Evolutionary conservation across 2,113 vertebrate genomes (phyloP), one percentile per base, ranked within the genome.

Genomic region (Ammodramus savannarum): DNA sequence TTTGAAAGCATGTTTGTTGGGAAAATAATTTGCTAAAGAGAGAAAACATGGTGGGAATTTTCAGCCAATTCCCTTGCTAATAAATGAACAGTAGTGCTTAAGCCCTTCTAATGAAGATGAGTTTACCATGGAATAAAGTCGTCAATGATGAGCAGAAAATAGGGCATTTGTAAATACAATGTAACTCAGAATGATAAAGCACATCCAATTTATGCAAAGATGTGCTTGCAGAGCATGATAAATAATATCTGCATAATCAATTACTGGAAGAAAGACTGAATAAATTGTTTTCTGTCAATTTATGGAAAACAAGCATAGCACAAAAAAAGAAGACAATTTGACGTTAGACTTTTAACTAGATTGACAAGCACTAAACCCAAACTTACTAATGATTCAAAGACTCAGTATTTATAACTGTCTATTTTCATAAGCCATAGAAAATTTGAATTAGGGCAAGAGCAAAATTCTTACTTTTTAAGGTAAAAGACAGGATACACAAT

Each of bases 171-270:
- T 97, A 97, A 97, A 97, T 97, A 97, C 89, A 95, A 65, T 94
- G 90, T 88, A 97, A 94, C 89, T 89, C 72, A 69, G 90, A 93
- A 95, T 97, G 96, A 96, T 97, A 95, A 97, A 97, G 95, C 78
- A 95, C 92, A 91, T 89, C 78, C 86, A 95, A 96, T 97, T 97
- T 97, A 97, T 95, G 94, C 96, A 92, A 97, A 96, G 89, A 97
- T 90, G 94, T 95, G 72, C 93, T 97, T 96, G 96, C 91, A 95
- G 92, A 68, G 89, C 80, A 97, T 3, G 67, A 97, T 97, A 97
- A 97, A 97, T 97, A 97, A 96, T 97, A 97, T 94, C 92, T 81
- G 44, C 95, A 93, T 97, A 96, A 97, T 97, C 96, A 97, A 97
- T 97, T 97, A 97, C 94, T 63, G 59, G 91, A 96, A 97, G 89